Base-by-base conservation (phyloP, 2,797 vertebrate genomes). In the Cirrhinus mrigala region DNA sequence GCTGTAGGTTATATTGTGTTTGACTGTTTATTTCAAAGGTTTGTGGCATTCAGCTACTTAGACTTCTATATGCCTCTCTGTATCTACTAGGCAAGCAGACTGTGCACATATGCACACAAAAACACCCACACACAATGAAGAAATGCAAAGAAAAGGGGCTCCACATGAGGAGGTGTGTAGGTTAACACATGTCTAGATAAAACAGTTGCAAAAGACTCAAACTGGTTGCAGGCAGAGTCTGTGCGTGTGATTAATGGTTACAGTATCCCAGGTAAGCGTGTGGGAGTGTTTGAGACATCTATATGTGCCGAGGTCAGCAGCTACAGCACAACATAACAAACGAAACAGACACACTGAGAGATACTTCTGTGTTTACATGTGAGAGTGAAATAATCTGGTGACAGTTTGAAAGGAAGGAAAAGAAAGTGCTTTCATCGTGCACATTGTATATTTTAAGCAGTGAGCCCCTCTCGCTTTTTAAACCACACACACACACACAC, bases 341-440 rank as follows among this genome's bases (percentile, higher is more conserved):
- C 10, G 11, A 54, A 75, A 70, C 71, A 74, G 16, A 20, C 54
- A 46, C 20, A 54, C n/a, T 50, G 22, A 48, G n/a, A 81, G 50
- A 70, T 79, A 75, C 46, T 54, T 76, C 11, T 64, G n/a, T 64
- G 81, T 62, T 74, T 74, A 54, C 20, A 77, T 52, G n/a, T 60
- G 16, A 37, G 48, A 71, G 60, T 71, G n/a, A 50, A 74, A 6
- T 66, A 76, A 80, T 74, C 71, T 86, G 50, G 48, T 66, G 74
- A 79, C 87, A 74, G 87, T 83, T 88, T 73, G 40, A 88, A 74
- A 86, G 86, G 87, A 90, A 89, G 87, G 82, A 87, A 86, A 69
- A 84, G 48, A 62, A 62, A 68, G 54, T 81, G 70, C 68, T 85
- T 54, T 68, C 80, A 70, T 44, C 29, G n/a, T 56, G 56, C 79